These are phyloP conservation scores for Sceloporus undulatus DNA, from an alignment of 2,113 vertebrate genomes.

Conservation along the genomic window DNA sequence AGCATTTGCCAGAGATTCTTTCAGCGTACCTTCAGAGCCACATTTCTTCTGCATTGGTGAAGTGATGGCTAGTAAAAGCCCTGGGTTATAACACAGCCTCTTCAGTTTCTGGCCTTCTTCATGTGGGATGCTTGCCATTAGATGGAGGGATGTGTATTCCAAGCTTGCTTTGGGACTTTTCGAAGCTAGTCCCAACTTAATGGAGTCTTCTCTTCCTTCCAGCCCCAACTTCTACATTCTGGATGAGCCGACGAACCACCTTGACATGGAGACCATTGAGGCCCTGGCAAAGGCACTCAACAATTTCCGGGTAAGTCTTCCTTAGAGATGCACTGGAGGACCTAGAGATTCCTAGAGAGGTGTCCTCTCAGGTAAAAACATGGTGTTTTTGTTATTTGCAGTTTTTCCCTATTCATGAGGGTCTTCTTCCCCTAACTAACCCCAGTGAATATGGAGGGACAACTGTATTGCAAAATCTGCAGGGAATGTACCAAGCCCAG, in stretches of 20 bases:
- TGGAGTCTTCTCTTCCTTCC: conserved; percentile 46
- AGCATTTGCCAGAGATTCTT: not conserved
- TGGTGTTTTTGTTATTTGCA: no score
- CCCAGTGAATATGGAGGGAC: no score
- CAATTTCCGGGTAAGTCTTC: conserved; percentile 86
- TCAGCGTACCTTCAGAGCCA: not conserved
- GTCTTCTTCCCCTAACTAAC: no score
- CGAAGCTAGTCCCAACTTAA: not conserved
- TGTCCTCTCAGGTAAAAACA: no score
- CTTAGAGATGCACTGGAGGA: no score
- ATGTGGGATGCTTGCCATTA: no score
- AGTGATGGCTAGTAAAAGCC: not conserved
- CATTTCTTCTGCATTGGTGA: not conserved
- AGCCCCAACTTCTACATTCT: conserved; percentile 98
- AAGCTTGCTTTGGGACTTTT: fast-evolving
- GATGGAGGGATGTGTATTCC: not conserved
- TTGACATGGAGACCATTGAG: conserved; percentile 99
- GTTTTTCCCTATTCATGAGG: no score
- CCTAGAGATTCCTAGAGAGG: no score
- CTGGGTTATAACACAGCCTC: not conserved
- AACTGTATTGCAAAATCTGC: not conserved
- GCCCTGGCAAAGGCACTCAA: conserved; percentile 92
- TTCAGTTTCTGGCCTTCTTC: not conserved
- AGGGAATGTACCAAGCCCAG: no score
- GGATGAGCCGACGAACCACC: conserved; percentile 97